Base-by-base conservation (phyloP, 2,797 vertebrate species). In the Gallinago stenura region DNA sequence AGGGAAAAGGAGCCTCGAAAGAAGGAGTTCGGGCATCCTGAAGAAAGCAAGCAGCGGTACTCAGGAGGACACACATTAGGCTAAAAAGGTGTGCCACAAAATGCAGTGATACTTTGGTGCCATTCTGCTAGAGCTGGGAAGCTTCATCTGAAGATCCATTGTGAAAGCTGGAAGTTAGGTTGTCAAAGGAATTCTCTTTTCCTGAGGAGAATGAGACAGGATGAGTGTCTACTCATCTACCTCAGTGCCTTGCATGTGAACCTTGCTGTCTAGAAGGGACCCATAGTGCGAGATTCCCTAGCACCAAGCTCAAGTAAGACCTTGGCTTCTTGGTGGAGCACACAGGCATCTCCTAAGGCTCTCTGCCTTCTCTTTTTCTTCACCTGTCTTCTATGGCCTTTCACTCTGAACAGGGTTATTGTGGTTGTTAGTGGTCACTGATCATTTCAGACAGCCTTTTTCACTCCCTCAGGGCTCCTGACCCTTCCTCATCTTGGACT, bases 331-430 rank as follows among this genome's bases (percentile, higher is more conserved):
- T 24, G 5, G n/a, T 71, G 41, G n/a, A 70, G 41, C 17, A 62
- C 16, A 25, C 7, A 31, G 22, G 4, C 24, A 78, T 46, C 41
- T 88, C 65, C 64, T 61, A 57, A 70, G 15, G 50, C 25, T 69
- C 24, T 89, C 83, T 77, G 37, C 21, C 61, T 75, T 81, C 15
- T 89, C 30, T 65, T 92, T 70, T 71, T 77, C 41, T 39, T 72
- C 48, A 54, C 9, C 35, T 71, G 16, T 7, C 60, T 7, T 48
- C 72, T 86, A 7, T 45, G 69, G 8, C 30, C 2, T 9, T 75
- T 93, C 30, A 5, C 15, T 61, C 20, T 62, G 51, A 33, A 39
- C 13, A n/a, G 70, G 24, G 10, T 72, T 61, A 14, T 28, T 50
- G 46, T 62, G 8, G 22, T 35, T 76, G 33, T 41, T 87, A 58